Conservation (phyloP, 2,888 invertebrate species). For the Hedya salicella region DNA sequence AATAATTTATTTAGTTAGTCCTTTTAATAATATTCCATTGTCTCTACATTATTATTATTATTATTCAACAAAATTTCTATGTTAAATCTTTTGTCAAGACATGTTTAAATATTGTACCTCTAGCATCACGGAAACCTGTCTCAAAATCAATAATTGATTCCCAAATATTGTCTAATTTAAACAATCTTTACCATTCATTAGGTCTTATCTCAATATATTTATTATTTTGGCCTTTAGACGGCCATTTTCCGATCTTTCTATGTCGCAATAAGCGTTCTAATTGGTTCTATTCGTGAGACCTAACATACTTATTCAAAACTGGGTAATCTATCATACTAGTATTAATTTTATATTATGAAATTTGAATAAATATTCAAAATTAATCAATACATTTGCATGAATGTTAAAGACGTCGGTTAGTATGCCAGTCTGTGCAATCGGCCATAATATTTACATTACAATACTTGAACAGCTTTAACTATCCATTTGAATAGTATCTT, state of each 20-base stretch:
- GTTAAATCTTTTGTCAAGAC: neutral
- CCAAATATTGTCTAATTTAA: conserved; percentile 7
- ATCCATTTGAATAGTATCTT: conserved; percentile 8
- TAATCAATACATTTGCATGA: neutral
- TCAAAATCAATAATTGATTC: neutral
- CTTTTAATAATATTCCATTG: neutral
- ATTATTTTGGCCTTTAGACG: conserved; percentile 20
- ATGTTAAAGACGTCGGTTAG: neutral
- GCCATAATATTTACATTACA: conserved; percentile 4
- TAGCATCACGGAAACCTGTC: neutral
- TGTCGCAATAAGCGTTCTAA: conserved; percentile 11
- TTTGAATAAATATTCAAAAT: conserved; percentile 29
- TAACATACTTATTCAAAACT: conserved; percentile 34
- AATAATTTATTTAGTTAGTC: neutral
- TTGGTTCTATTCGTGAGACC: conserved; percentile 24
- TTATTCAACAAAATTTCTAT: neutral
- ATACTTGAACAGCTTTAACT: neutral
- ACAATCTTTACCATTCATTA: conserved; percentile 2
- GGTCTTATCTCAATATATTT: conserved; percentile 19
- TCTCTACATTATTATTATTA: no score
- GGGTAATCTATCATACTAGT: conserved; percentile 18
- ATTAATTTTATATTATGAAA: conserved; percentile 16
- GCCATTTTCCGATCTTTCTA: conserved; percentile 13
- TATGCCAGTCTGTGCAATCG: neutral
- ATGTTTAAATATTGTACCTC: neutral